Evolutionary conservation across 2,797 vertebrate genomes (phyloP).

Genomic region (Hapalemur alaotrensis): DNA sequence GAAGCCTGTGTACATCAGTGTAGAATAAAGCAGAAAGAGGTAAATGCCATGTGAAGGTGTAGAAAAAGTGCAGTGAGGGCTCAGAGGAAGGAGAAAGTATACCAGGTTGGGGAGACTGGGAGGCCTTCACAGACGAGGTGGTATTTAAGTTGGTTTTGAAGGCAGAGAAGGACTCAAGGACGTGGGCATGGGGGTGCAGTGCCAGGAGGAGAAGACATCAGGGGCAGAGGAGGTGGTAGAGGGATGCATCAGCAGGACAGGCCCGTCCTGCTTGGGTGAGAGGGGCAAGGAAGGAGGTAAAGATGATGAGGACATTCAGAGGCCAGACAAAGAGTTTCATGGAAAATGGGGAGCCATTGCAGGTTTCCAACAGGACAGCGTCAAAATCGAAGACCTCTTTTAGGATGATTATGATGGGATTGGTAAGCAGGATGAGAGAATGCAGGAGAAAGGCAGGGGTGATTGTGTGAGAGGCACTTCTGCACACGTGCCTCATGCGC

Average conservation of each 20-base stretch:
- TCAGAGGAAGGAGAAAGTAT: not conserved
- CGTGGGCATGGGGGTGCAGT: rapidly evolving
- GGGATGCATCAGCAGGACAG: not conserved
- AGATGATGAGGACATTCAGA: not conserved
- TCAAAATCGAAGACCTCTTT: not conserved
- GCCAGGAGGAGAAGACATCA: not conserved
- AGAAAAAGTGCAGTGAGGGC: not conserved
- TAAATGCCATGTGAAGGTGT: rapidly evolving
- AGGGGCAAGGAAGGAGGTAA: not conserved
- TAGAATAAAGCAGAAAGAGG: not conserved
- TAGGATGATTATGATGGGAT: not conserved
- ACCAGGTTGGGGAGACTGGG: not conserved
- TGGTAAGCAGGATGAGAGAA: not conserved
- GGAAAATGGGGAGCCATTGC: not conserved
- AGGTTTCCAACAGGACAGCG: not conserved
- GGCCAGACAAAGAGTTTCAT: not conserved
- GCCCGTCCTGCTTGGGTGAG: not conserved
- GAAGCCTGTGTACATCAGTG: rapidly evolving
- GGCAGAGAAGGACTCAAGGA: not conserved
- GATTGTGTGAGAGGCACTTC: not conserved
- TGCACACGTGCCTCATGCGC: rapidly evolving
- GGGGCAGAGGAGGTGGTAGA: not conserved
- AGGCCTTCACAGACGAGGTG: not conserved
- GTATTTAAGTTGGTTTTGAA: not conserved
- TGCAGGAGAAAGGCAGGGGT: not conserved